Conservation (phyloP, 1,140 invertebrate species). For the Limonius californicus region DNA sequence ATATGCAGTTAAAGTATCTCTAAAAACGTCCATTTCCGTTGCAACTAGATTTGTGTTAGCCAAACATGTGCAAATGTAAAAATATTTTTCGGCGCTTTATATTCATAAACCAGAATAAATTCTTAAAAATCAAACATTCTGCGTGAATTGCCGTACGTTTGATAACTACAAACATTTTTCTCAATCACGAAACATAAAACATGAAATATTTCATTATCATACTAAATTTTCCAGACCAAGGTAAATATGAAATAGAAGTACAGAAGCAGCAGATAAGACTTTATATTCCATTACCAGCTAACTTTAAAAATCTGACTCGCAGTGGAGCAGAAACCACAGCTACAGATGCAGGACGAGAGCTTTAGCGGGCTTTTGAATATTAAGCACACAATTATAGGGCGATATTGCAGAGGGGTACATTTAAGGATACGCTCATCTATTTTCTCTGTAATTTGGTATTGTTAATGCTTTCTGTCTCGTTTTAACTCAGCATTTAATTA, state of each 20-base stretch:
- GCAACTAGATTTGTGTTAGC: too few relatives aligned
- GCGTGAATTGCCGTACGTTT: too few relatives aligned
- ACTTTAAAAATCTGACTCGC: conserved; percentile 11
- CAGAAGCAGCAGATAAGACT: conserved; percentile 3
- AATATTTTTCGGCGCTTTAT: too few relatives aligned
- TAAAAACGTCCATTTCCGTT: too few relatives aligned
- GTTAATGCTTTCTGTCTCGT: neutral
- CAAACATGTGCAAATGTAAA: too few relatives aligned
- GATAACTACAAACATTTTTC: too few relatives aligned
- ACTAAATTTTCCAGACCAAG: neutral
- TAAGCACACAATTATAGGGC: conserved; percentile 14
- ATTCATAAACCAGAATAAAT: too few relatives aligned
- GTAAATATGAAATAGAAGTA: neutral
- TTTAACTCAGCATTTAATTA: neutral
- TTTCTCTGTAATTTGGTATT: neutral
- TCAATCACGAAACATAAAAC: conserved; percentile 5
- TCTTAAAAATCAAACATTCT: too few relatives aligned
- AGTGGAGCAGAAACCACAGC: conserved; percentile 11
- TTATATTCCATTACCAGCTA: conserved; percentile 13
- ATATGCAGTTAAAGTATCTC: too few relatives aligned
- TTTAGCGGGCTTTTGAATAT: conserved; percentile 12
- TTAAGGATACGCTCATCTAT: neutral
- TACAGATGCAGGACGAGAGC: conserved; percentile 9
- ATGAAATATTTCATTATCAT: conserved; percentile 2
- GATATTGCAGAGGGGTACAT: conserved; percentile 7